phyloP scores from a whole-genome alignment of 2,113 vertebrate genomes.

The Myiopsitta monachus region DNA sequence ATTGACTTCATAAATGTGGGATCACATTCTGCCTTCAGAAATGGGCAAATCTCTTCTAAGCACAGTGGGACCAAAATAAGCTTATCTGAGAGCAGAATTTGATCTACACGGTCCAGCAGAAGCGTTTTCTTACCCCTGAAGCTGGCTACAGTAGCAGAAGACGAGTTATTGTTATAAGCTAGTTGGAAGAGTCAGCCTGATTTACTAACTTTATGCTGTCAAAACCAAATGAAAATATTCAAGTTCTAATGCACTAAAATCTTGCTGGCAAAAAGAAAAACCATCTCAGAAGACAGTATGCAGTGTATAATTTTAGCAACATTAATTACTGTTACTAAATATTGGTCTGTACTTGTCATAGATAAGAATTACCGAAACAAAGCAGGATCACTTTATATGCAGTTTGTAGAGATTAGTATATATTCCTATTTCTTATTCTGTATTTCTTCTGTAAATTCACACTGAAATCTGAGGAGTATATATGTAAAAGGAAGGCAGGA shows the following conservation, averaged over 20 bases:
- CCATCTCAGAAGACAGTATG: background rate
- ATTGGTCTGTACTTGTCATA: background rate
- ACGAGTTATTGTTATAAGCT: fast-evolving
- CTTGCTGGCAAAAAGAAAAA: background rate
- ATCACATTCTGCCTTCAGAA: slow-evolving; percentile 7
- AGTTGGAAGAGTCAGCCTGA: background rate
- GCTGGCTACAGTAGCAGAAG: background rate
- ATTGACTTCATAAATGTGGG: background rate
- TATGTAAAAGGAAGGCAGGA: background rate
- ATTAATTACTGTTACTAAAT: background rate
- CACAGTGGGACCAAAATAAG: background rate
- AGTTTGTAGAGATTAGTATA: background rate
- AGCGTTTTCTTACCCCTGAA: background rate
- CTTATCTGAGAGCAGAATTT: slow-evolving; percentile 10
- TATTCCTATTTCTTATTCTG: background rate
- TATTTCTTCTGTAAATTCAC: background rate
- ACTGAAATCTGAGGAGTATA: background rate
- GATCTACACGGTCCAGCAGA: background rate
- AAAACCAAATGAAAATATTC: background rate
- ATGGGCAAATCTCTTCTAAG: background rate
- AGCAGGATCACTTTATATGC: background rate
- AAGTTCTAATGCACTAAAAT: background rate
- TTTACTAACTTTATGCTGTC: background rate
- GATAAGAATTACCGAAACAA: background rate
- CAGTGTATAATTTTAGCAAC: background rate